phyloP scores from a whole-genome alignment of 2,797 vertebrate genomes.

The Pseudochirops cupreus region DNA sequence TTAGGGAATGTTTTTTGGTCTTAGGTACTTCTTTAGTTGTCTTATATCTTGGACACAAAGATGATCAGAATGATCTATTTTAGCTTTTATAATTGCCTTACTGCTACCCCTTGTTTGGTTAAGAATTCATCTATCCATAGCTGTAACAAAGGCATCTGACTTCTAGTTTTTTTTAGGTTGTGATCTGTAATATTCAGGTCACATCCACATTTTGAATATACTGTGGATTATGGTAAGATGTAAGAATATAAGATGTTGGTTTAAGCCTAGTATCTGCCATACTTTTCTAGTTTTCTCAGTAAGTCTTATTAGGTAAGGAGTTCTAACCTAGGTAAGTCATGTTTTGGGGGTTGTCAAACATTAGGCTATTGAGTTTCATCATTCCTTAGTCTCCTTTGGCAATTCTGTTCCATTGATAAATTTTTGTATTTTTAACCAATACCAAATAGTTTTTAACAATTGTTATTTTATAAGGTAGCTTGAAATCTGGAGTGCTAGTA shows the following conservation, averaged over 20 bases:
- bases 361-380: not conserved
- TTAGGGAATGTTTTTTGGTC: not conserved
- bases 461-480: not conserved
- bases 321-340: not conserved
- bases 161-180: no score
- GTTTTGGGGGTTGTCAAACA: not conserved
- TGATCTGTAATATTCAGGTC: no score
- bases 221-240: no score
- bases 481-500: not conserved
- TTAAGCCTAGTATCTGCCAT: not conserved
- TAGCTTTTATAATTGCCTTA: no score
- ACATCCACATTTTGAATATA: no score
- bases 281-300: not conserved
- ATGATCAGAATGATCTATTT: no score
- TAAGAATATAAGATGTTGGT: no score
- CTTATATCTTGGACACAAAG: not conserved
- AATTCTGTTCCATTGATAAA: not conserved
- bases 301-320: not conserved
- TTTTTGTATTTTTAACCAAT: not conserved
- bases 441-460: not conserved
- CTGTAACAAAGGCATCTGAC: no score
- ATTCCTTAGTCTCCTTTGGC: not conserved
- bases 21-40: not conserved
- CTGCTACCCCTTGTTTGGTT: no score
- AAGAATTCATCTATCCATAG: no score